phyloP scores from a whole-genome alignment of 1,140 invertebrate genomes.

The Leucophenga varia region DNA sequence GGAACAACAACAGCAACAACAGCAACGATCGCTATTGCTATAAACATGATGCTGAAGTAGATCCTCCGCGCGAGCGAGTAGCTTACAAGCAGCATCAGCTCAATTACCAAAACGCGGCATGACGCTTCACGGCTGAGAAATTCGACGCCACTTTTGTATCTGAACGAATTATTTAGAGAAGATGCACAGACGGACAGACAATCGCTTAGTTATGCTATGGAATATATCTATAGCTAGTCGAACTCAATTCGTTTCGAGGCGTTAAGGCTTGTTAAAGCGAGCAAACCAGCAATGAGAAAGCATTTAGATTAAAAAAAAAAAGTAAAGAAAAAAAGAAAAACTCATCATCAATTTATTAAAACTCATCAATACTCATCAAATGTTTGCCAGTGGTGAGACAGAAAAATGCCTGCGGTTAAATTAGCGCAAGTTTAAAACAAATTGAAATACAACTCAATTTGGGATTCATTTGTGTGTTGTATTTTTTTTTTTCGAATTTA shows the following conservation, averaged over 20 bases:
- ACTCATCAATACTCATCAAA: slow-evolving; percentile 55
- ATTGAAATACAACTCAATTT: slow-evolving; percentile 32
- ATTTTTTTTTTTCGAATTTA: slow-evolving; percentile 23
- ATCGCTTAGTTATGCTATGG: too few relatives aligned
- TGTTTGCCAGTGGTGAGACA: slow-evolving; percentile 16
- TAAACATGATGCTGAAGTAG: too few relatives aligned
- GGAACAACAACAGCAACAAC: background rate
- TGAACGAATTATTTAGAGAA: slow-evolving; percentile 42
- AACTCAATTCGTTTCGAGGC: slow-evolving; percentile 21
- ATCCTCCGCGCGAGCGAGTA: slow-evolving; percentile 4
- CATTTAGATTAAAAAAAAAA: slow-evolving; percentile 25
- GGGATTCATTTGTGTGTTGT: slow-evolving; percentile 37
- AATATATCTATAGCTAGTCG: too few relatives aligned
- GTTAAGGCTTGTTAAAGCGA: slow-evolving; percentile 33
- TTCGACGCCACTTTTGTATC: slow-evolving; percentile 50
- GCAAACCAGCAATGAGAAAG: slow-evolving; percentile 22
- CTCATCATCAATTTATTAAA: slow-evolving; percentile 54
- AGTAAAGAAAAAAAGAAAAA: slow-evolving; percentile 14
- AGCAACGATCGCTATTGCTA: slow-evolving; percentile 4
- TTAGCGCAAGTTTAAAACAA: slow-evolving; percentile 36
- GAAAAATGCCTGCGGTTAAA: slow-evolving; percentile 44
- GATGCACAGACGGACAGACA: too few relatives aligned
- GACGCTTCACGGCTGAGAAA: slow-evolving; percentile 52
- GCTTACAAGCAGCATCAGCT: slow-evolving; percentile 21
- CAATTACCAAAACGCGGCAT: slow-evolving; percentile 50